Base-by-base conservation (phyloP, 1,140 invertebrate species). In the Grapholita molesta region DNA sequence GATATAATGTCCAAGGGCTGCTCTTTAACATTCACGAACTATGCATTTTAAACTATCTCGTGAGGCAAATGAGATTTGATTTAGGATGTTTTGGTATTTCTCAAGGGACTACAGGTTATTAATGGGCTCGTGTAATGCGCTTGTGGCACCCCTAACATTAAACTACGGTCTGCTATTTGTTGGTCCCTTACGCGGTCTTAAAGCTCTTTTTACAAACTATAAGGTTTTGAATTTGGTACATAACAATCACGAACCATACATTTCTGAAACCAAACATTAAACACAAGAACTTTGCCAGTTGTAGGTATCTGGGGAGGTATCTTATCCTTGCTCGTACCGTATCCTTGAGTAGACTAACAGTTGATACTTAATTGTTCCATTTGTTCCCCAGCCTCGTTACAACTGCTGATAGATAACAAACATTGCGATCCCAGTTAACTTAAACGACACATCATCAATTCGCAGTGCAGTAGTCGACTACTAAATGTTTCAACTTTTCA, bases 371-470 rank as follows among this genome's bases (percentile, higher is more conserved):
- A 61, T 61, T 25, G 55, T 25, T 61, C 15, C 55, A 61, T 61
- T 61, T 61, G 25, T 61, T 61, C 15, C n/a, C n/a, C 24, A 28
- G 23, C n/a, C 55, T 61, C 55, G 55, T 61, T 61, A 61, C 55
- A 30, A 28, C 24, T 15, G 25, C 25, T 61, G 25, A 61, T 61
- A 61, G 55, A 61, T 48, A 48, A 48, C 55, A 61, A 61, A 61
- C 55, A 61, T 61, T 61, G 55, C 55, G 55, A 61, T 30, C 24
- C 55, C 55, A 61, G 55, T 61, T 61, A 61, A 61, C n/a, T 28
- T 28, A 61, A 61, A 61, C 55, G 55, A 28, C 55, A 28, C 55
- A 15, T 28, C 55, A 61, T 61, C 55, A 61, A 61, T 61, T 28
- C 55, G 55, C 55, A 57, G 24, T 28, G 25, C 55, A 61, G 55